Conservation (phyloP, 2,888 invertebrate genomes). For the Drosophila austrosaltans region DNA sequence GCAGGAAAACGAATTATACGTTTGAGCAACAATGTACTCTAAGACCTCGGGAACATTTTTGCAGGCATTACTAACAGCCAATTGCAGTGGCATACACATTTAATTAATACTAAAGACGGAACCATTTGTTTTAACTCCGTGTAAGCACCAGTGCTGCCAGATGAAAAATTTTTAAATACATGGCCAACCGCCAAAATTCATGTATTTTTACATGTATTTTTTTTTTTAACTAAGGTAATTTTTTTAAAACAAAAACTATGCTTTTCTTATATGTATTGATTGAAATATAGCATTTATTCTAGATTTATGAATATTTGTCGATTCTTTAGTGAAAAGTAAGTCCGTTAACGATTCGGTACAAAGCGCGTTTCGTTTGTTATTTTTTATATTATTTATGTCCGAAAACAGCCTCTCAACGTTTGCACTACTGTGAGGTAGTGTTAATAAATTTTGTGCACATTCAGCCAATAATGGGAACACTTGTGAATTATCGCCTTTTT, state of each 20-base stretch:
- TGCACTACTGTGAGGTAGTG: no score
- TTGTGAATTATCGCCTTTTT: no score
- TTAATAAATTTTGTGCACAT: no score
- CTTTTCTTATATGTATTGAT: conserved; percentile 1
- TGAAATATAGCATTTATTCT: conserved; percentile 7
- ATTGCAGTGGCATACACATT: conserved; percentile 12
- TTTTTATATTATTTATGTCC: no score
- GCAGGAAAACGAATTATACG: conserved; percentile 15
- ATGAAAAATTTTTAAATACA: no score
- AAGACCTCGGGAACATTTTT: conserved; percentile 2
- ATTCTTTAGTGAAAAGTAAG: neutral
- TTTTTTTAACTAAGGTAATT: no score
- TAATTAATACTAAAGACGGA: neutral
- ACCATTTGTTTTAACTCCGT: conserved; percentile 5
- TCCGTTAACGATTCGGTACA: no score
- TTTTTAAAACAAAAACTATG: no score
- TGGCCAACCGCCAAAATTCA: no score
- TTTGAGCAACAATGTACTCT: conserved; percentile 16
- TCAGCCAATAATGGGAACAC: no score
- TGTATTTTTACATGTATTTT: no score
- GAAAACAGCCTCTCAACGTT: no score
- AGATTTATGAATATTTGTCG: conserved; percentile 6
- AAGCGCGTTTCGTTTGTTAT: neutral
- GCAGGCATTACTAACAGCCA: conserved; percentile 5
- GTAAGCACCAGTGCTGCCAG: neutral